phyloP scores from a whole-genome alignment of 1,140 invertebrate genomes.

The Dreissena rostriformis region DNA sequence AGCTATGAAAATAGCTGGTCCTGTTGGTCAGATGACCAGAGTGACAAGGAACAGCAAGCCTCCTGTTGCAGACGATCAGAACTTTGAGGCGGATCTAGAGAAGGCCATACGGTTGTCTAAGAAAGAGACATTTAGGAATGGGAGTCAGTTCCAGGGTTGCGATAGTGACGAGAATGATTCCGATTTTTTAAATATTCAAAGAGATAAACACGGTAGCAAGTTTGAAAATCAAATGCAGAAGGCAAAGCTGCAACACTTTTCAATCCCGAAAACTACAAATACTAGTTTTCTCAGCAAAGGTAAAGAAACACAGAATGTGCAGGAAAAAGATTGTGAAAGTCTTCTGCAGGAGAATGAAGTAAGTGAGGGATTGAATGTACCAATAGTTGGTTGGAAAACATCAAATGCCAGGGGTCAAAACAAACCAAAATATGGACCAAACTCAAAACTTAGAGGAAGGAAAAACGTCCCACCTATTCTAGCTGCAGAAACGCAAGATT shows the following conservation, averaged over 20 bases:
- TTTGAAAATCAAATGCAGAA: constrained; percentile 40
- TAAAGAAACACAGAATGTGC: background rate
- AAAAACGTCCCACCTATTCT: background rate
- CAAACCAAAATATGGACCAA: too few species aligned
- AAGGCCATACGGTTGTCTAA: constrained; percentile 7
- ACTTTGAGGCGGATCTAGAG: constrained; percentile 1
- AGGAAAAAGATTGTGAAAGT: background rate
- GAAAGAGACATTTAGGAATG: background rate
- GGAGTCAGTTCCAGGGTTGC: background rate
- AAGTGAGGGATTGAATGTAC: too few species aligned
- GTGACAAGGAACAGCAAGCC: background rate
- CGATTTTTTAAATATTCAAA: constrained; percentile 7
- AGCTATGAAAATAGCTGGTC: background rate
- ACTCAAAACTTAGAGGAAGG: too few species aligned
- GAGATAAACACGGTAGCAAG: background rate
- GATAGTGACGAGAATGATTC: constrained; percentile 10
- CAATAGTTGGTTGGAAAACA: background rate
- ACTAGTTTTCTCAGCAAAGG: background rate
- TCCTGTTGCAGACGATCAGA: constrained; percentile 13
- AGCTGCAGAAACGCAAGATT: constrained; percentile 45
- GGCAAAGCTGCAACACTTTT: constrained; percentile 13
- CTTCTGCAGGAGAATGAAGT: background rate
- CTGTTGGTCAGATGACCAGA: background rate
- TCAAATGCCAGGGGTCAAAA: background rate
- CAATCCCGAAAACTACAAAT: constrained; percentile 17